Conservation (phyloP, 2,888 invertebrate genomes). For the Rotaria magnacalcarata region DNA sequence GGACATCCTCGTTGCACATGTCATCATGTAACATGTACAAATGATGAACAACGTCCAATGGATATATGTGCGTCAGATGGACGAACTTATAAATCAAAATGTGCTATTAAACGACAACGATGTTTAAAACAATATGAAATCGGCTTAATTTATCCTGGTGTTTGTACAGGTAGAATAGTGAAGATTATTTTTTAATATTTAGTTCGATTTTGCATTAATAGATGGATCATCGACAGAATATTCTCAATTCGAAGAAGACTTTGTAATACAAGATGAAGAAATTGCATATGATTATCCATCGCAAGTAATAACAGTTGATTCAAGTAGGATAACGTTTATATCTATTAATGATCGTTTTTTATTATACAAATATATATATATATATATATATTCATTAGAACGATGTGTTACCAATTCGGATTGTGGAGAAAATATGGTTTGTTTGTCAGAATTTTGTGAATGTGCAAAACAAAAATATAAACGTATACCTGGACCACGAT, state of each 20-base stretch:
- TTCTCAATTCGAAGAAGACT: neutral
- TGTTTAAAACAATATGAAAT: slow-evolving; percentile 35
- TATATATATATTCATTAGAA: neutral
- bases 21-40: neutral
- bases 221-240: neutral
- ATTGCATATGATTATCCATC: neutral
- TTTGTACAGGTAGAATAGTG: neutral
- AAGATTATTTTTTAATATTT: neutral
- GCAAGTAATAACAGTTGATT: neutral
- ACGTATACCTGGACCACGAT: slow-evolving; percentile 11
- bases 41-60: slow-evolving; percentile 5
- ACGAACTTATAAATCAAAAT: slow-evolving; percentile 17
- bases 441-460: slow-evolving; percentile 34
- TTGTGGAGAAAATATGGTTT: slow-evolving; percentile 37
- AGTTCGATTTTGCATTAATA: neutral
- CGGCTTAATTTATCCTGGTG: slow-evolving; percentile 26
- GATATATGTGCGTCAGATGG: slow-evolving; percentile 32
- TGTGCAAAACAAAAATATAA: slow-evolving; percentile 34
- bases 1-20: slow-evolving; percentile 6
- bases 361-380: too few species aligned
- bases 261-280: neutral
- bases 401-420: neutral
- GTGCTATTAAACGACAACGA: slow-evolving; percentile 28
- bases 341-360: too few species aligned
- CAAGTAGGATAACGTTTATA: neutral